Evolutionary conservation across 2,888 invertebrate species (phyloP).

Genomic region (Matsumyia berberina): DNA sequence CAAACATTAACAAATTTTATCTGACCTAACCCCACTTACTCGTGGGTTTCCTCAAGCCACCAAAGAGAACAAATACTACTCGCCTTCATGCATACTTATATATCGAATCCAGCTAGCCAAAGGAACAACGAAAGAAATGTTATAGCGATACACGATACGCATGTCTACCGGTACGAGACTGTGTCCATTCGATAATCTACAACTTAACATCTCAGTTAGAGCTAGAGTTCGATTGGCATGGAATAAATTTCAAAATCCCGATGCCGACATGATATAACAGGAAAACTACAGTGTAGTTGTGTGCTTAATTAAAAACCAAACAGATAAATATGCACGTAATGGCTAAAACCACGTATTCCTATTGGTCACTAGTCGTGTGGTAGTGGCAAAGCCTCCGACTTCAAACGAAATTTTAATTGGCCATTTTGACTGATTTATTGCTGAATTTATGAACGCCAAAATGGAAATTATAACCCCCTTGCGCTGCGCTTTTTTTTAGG

Average conservation of each 20-base stretch:
- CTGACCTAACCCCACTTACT: constrained; percentile 60
- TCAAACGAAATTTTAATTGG: constrained; percentile 76
- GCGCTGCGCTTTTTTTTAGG: constrained; percentile 1
- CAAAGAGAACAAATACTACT: too few relatives aligned
- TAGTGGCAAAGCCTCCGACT: constrained; percentile 37
- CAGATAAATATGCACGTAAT: constrained; percentile 42
- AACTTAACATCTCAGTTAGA: constrained; percentile 74
- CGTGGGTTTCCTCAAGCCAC: constrained; percentile 44
- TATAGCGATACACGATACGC: constrained; percentile 66
- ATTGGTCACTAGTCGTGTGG: constrained; percentile 38
- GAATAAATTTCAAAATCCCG: constrained; percentile 73
- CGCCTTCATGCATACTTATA: too few relatives aligned
- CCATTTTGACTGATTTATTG: constrained; percentile 77
- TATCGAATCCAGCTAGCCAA: constrained; percentile 15
- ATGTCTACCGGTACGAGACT: constrained; percentile 44
- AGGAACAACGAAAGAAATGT: constrained; percentile 29
- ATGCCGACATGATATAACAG: constrained; percentile 55
- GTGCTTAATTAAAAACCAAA: constrained; percentile 61
- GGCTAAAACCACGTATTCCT: constrained; percentile 44
- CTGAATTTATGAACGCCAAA: constrained; percentile 73
- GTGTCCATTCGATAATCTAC: constrained; percentile 68
- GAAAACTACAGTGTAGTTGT: constrained; percentile 15
- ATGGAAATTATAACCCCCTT: constrained; percentile 61
- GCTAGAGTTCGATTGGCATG: constrained; percentile 55
- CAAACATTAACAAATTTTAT: constrained; percentile 63